Conservation (phyloP, 2,888 invertebrate genomes). For the Amphimallon solstitiale region DNA sequence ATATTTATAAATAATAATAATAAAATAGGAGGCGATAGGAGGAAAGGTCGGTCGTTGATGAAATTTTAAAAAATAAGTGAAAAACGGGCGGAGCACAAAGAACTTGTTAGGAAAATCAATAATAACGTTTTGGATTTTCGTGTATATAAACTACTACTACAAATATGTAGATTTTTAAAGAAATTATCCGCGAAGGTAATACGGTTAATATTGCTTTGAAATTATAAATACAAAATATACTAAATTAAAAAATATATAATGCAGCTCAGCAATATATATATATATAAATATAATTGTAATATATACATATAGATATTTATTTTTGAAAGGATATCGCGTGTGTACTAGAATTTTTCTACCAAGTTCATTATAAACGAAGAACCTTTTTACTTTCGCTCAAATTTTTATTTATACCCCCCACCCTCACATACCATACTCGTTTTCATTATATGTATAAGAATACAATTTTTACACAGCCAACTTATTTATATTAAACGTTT, state of each 20-base stretch:
- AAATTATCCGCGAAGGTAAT: slow-evolving; percentile 9
- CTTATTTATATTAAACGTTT: too few species aligned
- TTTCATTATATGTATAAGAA: too few species aligned
- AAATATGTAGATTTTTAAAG: not conserved
- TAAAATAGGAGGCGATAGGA: too few species aligned
- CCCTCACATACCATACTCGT: too few species aligned
- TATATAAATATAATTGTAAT: not conserved
- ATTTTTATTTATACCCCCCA: too few species aligned
- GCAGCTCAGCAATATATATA: too few species aligned
- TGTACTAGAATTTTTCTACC: slow-evolving; percentile 28
- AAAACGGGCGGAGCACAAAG: too few species aligned
- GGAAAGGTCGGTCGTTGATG: not conserved
- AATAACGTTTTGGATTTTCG: not conserved
- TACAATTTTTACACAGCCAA: too few species aligned
- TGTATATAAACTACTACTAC: not conserved
- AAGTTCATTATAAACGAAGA: slow-evolving; percentile 13
- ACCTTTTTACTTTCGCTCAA: not conserved
- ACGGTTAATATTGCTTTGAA: slow-evolving; percentile 8
- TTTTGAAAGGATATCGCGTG: too few species aligned
- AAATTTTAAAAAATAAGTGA: slow-evolving; percentile 1
- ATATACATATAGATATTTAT: slow-evolving; percentile 2
- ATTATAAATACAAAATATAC: slow-evolving; percentile 2
- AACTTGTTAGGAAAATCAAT: slow-evolving; percentile 33
- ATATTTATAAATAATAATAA: too few species aligned
- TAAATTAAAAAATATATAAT: slow-evolving; percentile 1